phyloP scores from a whole-genome alignment of 35 echinoderm and acorn worm species.

The Heliocidaris tuberculata region DNA sequence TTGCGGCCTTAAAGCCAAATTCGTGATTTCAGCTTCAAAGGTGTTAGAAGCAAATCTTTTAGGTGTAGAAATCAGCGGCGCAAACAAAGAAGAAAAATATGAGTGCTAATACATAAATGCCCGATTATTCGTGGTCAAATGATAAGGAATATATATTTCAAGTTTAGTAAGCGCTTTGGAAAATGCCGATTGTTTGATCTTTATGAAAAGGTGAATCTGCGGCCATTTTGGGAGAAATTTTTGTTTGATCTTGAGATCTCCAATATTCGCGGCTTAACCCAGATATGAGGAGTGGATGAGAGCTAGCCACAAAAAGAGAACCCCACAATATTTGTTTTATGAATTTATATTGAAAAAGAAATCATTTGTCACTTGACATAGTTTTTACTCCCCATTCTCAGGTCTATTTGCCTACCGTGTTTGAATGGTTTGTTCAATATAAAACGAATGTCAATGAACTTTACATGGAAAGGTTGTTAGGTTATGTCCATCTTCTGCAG shows the following conservation, averaged over 20 bases:
- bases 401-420: neutral
- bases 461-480: neutral
- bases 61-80: neutral
- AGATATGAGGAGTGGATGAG: neutral
- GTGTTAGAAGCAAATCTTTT: neutral
- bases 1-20: slow-evolving; percentile 1
- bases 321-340: slow-evolving; percentile 18
- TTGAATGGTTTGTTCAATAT: neutral
- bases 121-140: neutral
- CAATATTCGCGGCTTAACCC: slow-evolving; percentile 18
- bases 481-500: neutral
- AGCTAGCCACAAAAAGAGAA: neutral
- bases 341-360: slow-evolving; percentile 23
- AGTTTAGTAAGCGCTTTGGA: neutral
- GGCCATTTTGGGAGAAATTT: neutral
- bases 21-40: neutral
- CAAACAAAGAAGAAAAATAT: neutral
- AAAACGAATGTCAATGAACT: slow-evolving; percentile 17
- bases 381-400: neutral
- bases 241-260: neutral
- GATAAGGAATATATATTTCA: neutral
- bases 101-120: neutral
- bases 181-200: neutral
- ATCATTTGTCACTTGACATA: slow-evolving; percentile 34
- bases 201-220: neutral